Percentiles rank a stretch among this genome's conserved stretches.
phyloP scores from a whole-genome alignment of 2,888 invertebrate species.

The Drosophila anomalata region DNA sequence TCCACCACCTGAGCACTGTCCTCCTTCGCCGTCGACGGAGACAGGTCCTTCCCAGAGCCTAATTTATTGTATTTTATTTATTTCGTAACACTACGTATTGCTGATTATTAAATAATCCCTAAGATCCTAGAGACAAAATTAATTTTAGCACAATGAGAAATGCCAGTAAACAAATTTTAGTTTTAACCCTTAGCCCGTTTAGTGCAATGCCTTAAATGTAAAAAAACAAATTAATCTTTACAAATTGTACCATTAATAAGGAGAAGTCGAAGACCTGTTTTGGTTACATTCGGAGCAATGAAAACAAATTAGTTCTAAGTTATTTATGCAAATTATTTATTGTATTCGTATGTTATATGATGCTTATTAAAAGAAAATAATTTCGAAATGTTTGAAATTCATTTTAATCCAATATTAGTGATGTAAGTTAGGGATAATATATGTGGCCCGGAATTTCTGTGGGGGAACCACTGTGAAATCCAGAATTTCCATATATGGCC shows the following conservation, averaged over 20 bases:
- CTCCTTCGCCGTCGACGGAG: conserved; percentile 15
- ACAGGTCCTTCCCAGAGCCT: conserved; percentile 8
- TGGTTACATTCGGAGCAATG: conserved; percentile 29
- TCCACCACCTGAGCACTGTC: conserved; percentile 19
- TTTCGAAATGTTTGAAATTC: background rate
- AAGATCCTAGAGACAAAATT: conserved; percentile 69
- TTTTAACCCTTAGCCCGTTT: conserved; percentile 63
- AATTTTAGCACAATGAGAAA: conserved; percentile 62
- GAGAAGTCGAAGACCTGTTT: conserved; percentile 30
- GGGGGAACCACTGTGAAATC: too few relatives aligned
- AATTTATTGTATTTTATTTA: conserved; percentile 53
- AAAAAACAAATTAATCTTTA: conserved; percentile 38
- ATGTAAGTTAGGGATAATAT: too few relatives aligned
- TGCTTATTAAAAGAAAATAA: conserved; percentile 54
- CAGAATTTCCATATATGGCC: too few relatives aligned
- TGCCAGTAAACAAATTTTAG: conserved; percentile 72
- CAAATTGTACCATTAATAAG: conserved; percentile 21
- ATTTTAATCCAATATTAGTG: background rate
- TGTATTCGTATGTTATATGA: conserved; percentile 53
- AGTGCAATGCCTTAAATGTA: conserved; percentile 58
- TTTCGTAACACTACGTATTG: conserved; percentile 47
- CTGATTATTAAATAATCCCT: conserved; percentile 78
- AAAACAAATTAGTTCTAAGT: conserved; percentile 58
- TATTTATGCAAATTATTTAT: conserved; percentile 71
- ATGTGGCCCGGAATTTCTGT: too few relatives aligned